Percentiles rank a stretch among this genome's conserved stretches.
Evolutionary conservation across 2,888 invertebrate species (phyloP).

Genomic region (Agrochola circellaris): DNA sequence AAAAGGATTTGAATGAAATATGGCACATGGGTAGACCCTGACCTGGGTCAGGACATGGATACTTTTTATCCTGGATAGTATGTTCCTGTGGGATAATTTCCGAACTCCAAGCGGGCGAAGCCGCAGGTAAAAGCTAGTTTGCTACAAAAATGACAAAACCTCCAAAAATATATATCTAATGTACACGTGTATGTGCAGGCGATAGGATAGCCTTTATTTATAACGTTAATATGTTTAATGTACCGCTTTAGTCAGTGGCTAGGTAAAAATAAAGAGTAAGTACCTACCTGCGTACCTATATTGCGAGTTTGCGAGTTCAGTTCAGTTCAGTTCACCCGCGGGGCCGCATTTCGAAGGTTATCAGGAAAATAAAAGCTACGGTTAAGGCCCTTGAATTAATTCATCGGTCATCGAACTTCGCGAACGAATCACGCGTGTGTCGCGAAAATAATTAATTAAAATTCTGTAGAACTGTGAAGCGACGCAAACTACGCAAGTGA

Average conservation of each 20-base stretch:
- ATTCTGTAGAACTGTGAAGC: slow-evolving; percentile 61
- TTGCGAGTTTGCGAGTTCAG: slow-evolving; percentile 58
- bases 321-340: slow-evolving; percentile 69
- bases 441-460: slow-evolving; percentile 73
- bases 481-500: slow-evolving; percentile 31
- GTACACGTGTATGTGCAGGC: not conserved
- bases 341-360: slow-evolving; percentile 77
- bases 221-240: slow-evolving; percentile 26
- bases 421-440: slow-evolving; percentile 66
- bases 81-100: too few species aligned
- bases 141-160: not conserved
- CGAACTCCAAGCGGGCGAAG: too few species aligned
- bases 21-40: not conserved
- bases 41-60: not conserved
- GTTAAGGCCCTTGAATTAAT: slow-evolving; percentile 77
- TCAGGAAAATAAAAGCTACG: slow-evolving; percentile 72
- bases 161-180: not conserved
- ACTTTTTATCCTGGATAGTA: too few species aligned
- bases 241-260: slow-evolving; percentile 56
- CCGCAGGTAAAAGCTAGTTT: not conserved
- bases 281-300: slow-evolving; percentile 1
- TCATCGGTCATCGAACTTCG: slow-evolving; percentile 79
- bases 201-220: not conserved
- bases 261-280: slow-evolving; percentile 55
- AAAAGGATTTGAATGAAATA: too few species aligned